Evolutionary conservation across 1,140 invertebrate species (phyloP), one percentile per base, ranked within the genome.

Genomic region (Papilio xuthus): DNA sequence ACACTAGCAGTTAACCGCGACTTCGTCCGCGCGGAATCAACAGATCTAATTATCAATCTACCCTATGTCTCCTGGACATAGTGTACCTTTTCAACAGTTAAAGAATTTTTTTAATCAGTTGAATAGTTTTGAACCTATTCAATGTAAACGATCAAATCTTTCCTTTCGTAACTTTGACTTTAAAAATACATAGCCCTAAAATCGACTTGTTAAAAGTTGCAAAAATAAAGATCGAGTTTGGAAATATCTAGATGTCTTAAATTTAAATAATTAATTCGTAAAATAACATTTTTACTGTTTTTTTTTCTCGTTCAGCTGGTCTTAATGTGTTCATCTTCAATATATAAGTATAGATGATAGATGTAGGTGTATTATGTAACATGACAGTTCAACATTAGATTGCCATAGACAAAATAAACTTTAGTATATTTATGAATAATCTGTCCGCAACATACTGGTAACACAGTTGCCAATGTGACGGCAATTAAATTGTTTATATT

Each of bases 331-430:
- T 63, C 26, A 63, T 63, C 60, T 26, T 7, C 7, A 6, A 63
- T 63, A 63, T 56, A 3, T 20, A 7, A 56, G 53, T 7, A n/a
- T 63, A 63, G 60, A 15, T 15, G 6, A 28, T 28, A 28, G 20
- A 26, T 28, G 60, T 63, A 63, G 26, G 12, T 63, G 4, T 26
- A 10, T 13, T 56, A 26, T 50, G 47, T 26, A 63, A 60, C 15
- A 26, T 63, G 26, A 28, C 60, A 63, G 60, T 63, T 63, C 60
- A 63, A 63, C 26, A 63, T 32, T 28, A 13, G 4, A 63, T 63
- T 63, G 60, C 60, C 60, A 63, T 63, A 63, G 20, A 32, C 13
- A 63, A 28, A 23, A 23, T 18, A 26, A 60, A 26, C 0, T 60
- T 26, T 28, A 63, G 23, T 28, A 6, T 28, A 63, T 63, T 28